Conservation (phyloP, 2,113 vertebrate genomes). For the Salvator merianae region DNA sequence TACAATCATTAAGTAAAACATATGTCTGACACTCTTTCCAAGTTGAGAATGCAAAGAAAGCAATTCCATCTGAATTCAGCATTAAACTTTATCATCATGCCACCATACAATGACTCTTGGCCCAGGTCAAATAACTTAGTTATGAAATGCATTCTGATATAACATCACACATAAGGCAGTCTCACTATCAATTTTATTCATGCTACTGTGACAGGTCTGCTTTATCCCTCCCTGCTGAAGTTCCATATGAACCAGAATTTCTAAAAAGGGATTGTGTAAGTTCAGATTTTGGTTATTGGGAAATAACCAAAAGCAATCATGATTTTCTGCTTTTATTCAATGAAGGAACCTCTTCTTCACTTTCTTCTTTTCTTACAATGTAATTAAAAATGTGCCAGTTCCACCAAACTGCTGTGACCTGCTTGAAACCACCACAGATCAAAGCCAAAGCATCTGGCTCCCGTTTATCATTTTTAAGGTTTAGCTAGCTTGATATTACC, state of each 20-base stretch:
- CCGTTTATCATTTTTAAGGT: too few relatives aligned
- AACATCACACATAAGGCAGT: conserved; percentile 12
- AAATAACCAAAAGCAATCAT: too few relatives aligned
- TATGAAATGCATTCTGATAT: conserved; percentile 53
- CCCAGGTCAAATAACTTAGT: conserved; percentile 44
- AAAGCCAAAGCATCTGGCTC: background rate
- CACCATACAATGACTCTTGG: conserved; percentile 47
- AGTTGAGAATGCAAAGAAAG: conserved; percentile 67
- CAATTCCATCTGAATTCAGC: conserved; percentile 67
- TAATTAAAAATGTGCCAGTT: too few relatives aligned
- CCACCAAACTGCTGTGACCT: too few relatives aligned
- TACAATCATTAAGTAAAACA: conserved; percentile 74
- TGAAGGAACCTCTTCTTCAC: too few relatives aligned
- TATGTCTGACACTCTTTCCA: conserved; percentile 65
- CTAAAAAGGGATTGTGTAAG: background rate
- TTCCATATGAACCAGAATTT: background rate
- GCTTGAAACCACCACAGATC: too few relatives aligned
- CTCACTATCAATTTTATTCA: conserved; percentile 15
- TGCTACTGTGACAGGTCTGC: background rate
- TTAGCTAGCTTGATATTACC: background rate
- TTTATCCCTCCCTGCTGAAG: background rate
- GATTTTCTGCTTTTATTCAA: too few relatives aligned
- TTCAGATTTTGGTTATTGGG: too few relatives aligned
- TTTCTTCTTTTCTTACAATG: background rate
- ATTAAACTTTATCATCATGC: conserved; percentile 58